Base-by-base conservation (phyloP, 2,797 vertebrate species). In the Argentina silus region DNA sequence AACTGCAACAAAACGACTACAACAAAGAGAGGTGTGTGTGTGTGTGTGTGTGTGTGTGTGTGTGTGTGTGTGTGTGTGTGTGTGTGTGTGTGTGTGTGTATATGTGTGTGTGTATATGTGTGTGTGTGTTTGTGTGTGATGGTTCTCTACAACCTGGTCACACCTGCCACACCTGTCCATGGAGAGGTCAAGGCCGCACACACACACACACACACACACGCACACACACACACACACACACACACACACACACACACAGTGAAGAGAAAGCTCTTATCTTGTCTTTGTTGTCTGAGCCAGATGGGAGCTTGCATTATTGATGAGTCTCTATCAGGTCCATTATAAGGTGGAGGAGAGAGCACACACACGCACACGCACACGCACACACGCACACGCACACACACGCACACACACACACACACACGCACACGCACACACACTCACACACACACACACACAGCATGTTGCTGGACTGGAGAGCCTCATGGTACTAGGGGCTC, bases 251-350 rank as follows among this genome's bases (percentile, higher is more conserved):
- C 27, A 36, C 19, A 70, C 19, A 23, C 7, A 36, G 11, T 42
- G 14, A 69, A 36, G 69, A 64, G 72, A 50, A 70, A 59, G 27
- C 27, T 36, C 27, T 67, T 62, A 17, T 59, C 9, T 59, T 27
- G 57, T 60, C 57, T 60, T 4, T 57, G 70, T 78, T 78, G 74
- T 76, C 72, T 6, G 36, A 75, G 56, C 48, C 70, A 80, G 65
- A 80, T 67, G 61, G 70, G 75, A 43, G 72, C 79, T 74, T 90
- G 75, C 85, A 85, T 92, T 90, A 92, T 90, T 91, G 79, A 90
- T 91, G 81, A 83, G 61, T 67, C 48, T 61, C 82, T 69, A 72
- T 83, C 80, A 72, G 81, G 81, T 85, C 78, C 75, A 77, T 86
- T 86, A 83, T 70, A 45, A 42, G 57, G 68, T 65, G 67, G 56